Conservation (phyloP, 2,113 vertebrate genomes). For the Smithornis capensis region DNA sequence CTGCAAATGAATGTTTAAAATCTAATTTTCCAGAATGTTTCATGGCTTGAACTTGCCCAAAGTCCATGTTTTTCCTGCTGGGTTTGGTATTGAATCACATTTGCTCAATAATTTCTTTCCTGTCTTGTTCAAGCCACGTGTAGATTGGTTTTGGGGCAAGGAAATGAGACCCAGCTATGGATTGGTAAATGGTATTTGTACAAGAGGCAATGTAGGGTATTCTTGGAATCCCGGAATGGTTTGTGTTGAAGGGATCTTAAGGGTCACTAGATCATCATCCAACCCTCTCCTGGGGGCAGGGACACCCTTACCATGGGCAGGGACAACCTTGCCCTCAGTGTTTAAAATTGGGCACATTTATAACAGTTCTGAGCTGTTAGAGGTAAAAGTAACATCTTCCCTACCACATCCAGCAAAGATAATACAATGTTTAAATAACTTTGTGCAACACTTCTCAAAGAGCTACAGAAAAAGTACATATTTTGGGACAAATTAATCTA, state of each 20-base stretch:
- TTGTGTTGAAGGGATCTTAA: not conserved
- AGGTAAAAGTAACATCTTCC: not conserved
- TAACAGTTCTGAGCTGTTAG: not conserved
- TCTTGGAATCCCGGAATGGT: not conserved
- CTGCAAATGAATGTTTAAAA: not conserved
- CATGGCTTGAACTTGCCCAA: not conserved
- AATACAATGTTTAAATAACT: not conserved
- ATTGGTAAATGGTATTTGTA: not conserved
- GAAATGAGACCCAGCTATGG: not conserved
- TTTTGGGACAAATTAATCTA: not conserved
- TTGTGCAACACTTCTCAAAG: not conserved
- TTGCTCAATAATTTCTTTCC: not conserved
- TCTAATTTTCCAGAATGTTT: not conserved
- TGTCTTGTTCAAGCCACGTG: not conserved
- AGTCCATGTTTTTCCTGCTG: not conserved
- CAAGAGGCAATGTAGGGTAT: not conserved
- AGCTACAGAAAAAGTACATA: not conserved
- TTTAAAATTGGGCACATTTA: not conserved
- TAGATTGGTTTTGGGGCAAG: not conserved
- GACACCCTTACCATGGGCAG: not conserved
- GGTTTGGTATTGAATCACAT: not conserved
- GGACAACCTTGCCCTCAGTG: not conserved
- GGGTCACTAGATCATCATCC: fast-evolving
- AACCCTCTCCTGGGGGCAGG: not conserved
- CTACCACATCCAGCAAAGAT: no score